phyloP scores from a whole-genome alignment of 2,888 invertebrate species.

The Biston stratarius region DNA sequence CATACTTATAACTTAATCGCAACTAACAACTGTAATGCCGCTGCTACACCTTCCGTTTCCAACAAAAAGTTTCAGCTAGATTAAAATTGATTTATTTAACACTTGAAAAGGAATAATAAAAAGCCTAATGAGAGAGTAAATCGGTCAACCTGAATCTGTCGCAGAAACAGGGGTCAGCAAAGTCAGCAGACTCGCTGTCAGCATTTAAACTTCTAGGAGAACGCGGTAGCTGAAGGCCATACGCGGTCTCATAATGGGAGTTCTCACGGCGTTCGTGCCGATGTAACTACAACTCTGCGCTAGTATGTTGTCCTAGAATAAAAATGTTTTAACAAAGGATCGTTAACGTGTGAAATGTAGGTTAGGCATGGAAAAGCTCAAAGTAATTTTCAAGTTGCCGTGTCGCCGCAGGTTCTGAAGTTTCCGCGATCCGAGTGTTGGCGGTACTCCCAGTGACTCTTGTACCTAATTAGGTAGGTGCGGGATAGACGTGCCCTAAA shows the following conservation, averaged over 20 bases:
- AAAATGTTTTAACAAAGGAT: slow-evolving; percentile 51
- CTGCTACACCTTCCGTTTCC: not conserved
- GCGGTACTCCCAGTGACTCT: slow-evolving; percentile 23
- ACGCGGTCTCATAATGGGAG: slow-evolving; percentile 64
- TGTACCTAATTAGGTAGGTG: slow-evolving; percentile 39
- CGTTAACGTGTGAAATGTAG: slow-evolving; percentile 35
- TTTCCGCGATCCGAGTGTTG: slow-evolving; percentile 10
- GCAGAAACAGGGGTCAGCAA: slow-evolving; percentile 24
- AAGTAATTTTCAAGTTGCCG: slow-evolving; percentile 17
- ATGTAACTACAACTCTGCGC: slow-evolving; percentile 37
- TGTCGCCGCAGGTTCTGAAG: slow-evolving; percentile 20
- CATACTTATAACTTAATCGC: slow-evolving; percentile 37
- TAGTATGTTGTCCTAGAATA: slow-evolving; percentile 52
- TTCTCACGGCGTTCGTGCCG: slow-evolving; percentile 58
- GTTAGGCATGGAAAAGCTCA: slow-evolving; percentile 24
- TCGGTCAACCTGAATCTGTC: slow-evolving; percentile 36
- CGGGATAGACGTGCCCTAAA: slow-evolving; percentile 41
- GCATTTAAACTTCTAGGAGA: slow-evolving; percentile 54
- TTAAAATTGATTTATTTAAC: not conserved
- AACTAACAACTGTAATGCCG: slow-evolving; percentile 17
- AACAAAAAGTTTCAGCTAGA: slow-evolving; percentile 2
- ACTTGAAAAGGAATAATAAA: not conserved
- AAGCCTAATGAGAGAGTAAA: slow-evolving; percentile 11
- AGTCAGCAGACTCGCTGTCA: slow-evolving; percentile 38
- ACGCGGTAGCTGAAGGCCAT: slow-evolving; percentile 56